Percentiles rank a stretch among this genome's conserved stretches.
These are phyloP conservation scores for Solenopsis invicta DNA, from an alignment of 1,140 invertebrate species.

Conservation along the genomic window DNA sequence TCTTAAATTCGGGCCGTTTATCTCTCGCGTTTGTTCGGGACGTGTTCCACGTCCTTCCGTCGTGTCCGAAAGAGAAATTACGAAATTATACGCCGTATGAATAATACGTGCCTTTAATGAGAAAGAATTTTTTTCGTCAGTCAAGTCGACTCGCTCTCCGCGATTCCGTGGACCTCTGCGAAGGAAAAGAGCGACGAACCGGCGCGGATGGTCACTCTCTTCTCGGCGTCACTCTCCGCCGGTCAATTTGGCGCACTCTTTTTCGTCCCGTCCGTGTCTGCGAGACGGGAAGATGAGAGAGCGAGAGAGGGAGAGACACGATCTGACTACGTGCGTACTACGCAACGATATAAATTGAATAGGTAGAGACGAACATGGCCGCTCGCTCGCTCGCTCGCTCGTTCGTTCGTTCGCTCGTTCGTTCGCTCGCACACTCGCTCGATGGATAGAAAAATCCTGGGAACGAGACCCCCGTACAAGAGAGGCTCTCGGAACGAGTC, in stretches of 20 bases:
- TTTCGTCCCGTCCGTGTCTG: constrained; percentile 32
- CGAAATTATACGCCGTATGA: not conserved
- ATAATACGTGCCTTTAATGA: not conserved
- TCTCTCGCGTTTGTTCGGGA: constrained; percentile 3
- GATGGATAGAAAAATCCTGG: constrained; percentile 87
- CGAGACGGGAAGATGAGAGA: constrained; percentile 48
- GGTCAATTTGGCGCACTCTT: constrained; percentile 62
- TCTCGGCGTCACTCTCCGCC: constrained; percentile 25
- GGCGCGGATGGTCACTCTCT: constrained; percentile 2
- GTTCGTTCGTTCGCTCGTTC: constrained; percentile 77
- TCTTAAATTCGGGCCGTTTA: not conserved
- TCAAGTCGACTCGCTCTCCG: not conserved
- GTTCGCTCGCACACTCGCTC: constrained; percentile 79
- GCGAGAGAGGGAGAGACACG: constrained; percentile 69
- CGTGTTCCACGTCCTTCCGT: not conserved
- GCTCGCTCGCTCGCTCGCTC: constrained; percentile 40
- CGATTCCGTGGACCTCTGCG: not conserved
- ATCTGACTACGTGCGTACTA: constrained; percentile 76
- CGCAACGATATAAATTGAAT: constrained; percentile 86
- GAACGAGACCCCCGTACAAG: constrained; percentile 84
- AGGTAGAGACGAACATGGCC: constrained; percentile 80
- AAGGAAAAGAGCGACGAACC: not conserved
- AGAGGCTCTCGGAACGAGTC: constrained; percentile 78
- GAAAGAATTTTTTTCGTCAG: not conserved
- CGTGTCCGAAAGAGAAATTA: not conserved